Percentiles rank a stretch among this genome's conserved stretches.
Evolutionary conservation across 1,140 invertebrate species (phyloP).

Genomic region (Lepidotrigona ventralis): DNA sequence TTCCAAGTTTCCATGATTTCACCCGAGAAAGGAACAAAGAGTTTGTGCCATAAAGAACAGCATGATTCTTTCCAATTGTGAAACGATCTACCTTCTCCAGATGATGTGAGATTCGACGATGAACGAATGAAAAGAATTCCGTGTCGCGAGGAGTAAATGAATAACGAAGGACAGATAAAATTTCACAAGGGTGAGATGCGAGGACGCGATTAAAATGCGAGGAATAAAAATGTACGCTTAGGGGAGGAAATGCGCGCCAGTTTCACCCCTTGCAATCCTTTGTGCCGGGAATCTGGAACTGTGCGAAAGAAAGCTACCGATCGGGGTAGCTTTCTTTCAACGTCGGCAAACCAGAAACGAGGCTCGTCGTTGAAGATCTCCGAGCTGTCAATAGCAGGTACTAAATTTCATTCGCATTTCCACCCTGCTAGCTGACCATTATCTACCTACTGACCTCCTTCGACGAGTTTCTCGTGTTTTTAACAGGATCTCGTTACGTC

Average conservation of each 20-base stretch:
- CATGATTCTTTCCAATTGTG: no score
- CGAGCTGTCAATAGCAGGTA: conserved; percentile 37
- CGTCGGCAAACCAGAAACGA: conserved; percentile 8
- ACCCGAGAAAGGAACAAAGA: no score
- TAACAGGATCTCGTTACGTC: background rate
- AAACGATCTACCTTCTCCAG: no score
- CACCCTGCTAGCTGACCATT: conserved; percentile 1
- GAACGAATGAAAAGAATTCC: no score
- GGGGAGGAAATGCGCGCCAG: no score
- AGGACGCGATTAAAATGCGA: background rate
- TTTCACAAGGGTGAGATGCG: background rate
- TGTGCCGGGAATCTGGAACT: background rate
- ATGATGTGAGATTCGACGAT: no score
- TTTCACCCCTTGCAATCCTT: background rate
- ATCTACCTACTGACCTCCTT: conserved; percentile 31
- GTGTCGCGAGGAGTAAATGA: no score
- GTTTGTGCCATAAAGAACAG: no score
- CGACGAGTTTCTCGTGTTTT: background rate
- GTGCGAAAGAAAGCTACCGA: background rate
- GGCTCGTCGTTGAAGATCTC: background rate
- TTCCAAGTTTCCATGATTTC: no score
- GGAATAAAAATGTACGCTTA: conserved; percentile 9
- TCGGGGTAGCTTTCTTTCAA: conserved; percentile 3
- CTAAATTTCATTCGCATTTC: background rate
- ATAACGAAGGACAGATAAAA: background rate